These are phyloP conservation scores for Zaprionus bogoriensis DNA, from an alignment of 2,888 invertebrate species.

Conservation along the genomic window DNA sequence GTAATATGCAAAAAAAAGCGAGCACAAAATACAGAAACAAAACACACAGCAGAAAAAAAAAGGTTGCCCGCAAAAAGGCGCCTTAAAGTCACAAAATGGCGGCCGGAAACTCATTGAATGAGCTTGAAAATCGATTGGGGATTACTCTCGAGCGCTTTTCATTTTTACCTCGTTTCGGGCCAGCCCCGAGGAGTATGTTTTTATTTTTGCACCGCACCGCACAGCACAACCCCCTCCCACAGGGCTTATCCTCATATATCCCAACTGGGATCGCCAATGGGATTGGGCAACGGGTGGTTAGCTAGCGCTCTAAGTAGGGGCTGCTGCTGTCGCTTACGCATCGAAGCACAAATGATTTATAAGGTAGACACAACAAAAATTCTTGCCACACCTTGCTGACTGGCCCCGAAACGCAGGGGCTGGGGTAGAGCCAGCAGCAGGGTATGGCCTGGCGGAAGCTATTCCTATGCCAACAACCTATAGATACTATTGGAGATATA, in stretches of 20 bases:
- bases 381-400: slow-evolving; percentile 51
- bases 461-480: slow-evolving; percentile 21
- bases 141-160: slow-evolving; percentile 68
- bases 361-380: slow-evolving; percentile 66
- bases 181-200: slow-evolving; percentile 39
- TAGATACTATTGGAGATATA: slow-evolving; percentile 10
- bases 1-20: slow-evolving; percentile 35
- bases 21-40: slow-evolving; percentile 1
- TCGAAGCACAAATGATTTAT: slow-evolving; percentile 72
- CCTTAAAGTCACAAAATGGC: slow-evolving; percentile 73
- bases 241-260: slow-evolving; percentile 37
- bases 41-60: slow-evolving; percentile 18
- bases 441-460: neutral
- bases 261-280: slow-evolving; percentile 6
- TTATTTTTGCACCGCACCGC: slow-evolving; percentile 53
- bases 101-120: slow-evolving; percentile 64
- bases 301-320: slow-evolving; percentile 42
- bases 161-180: slow-evolving; percentile 66
- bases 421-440: neutral
- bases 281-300: neutral
- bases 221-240: slow-evolving; percentile 6
- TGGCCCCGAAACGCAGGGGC: slow-evolving; percentile 20
- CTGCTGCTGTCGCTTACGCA: slow-evolving; percentile 52
- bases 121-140: slow-evolving; percentile 72
- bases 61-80: slow-evolving; percentile 45